Percentiles rank a stretch among this genome's conserved stretches.
Evolutionary conservation across 2,113 vertebrate species (phyloP).

Genomic region (Ciconia boyciana): DNA sequence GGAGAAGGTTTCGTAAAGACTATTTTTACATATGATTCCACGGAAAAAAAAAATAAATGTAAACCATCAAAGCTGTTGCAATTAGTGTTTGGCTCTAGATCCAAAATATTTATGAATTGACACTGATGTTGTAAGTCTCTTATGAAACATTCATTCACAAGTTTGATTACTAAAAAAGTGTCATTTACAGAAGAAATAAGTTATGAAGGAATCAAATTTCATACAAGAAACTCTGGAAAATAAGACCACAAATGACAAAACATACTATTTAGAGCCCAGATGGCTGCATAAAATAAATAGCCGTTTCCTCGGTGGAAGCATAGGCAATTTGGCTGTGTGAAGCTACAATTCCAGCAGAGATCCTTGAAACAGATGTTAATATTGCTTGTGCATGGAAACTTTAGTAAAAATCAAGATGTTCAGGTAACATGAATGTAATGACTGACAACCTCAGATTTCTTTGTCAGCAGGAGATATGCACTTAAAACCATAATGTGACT

Average conservation of each 20-base stretch:
- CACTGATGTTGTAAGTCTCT: constrained; percentile 33
- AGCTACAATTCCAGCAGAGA: constrained; percentile 79
- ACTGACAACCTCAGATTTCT: constrained; percentile 37
- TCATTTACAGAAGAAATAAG: constrained; percentile 51
- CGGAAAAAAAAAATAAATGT: background rate
- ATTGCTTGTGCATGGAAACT: constrained; percentile 77
- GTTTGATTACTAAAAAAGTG: constrained; percentile 23
- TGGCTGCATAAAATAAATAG: constrained; percentile 84
- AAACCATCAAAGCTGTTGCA: constrained; percentile 45
- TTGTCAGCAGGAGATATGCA: background rate
- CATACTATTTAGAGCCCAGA: constrained; percentile 79
- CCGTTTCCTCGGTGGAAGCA: constrained; percentile 76
- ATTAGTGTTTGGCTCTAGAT: constrained; percentile 20
- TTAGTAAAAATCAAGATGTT: constrained; percentile 77
- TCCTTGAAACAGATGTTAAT: constrained; percentile 81
- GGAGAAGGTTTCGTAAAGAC: background rate
- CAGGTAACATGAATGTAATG: constrained; percentile 68
- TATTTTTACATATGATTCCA: constrained; percentile 5
- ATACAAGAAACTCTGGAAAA: constrained; percentile 65
- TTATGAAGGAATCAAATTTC: constrained; percentile 71
- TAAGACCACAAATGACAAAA: constrained; percentile 75
- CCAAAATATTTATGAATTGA: constrained; percentile 58
- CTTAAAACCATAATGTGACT: background rate
- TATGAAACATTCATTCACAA: constrained; percentile 41
- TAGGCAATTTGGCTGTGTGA: constrained; percentile 79